Evolutionary conservation across 2,797 vertebrate genomes (phyloP), one percentile per base, ranked within the genome.

Genomic region (Melanotaenia parkinsoni): DNA sequence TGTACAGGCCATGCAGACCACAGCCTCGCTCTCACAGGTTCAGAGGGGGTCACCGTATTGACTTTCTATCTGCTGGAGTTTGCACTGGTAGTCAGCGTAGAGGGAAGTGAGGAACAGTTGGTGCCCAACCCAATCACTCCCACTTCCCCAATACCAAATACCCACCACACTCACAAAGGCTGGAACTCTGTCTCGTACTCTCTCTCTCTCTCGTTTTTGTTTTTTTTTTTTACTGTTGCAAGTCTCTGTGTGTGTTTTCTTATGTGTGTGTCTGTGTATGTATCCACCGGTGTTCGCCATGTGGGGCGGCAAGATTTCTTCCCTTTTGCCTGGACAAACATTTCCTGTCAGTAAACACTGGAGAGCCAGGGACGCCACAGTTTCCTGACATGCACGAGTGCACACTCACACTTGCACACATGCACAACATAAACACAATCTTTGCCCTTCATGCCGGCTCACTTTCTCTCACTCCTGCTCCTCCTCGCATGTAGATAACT

Each of bases 301-400:
- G 73, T 45, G 67, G 84, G 85, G 80, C 76, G 67, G 84, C 67
- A 70, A 77, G 72, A 88, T 92, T 94, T 91, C 90, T 93, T 94
- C 87, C 92, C 86, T 89, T 88, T 88, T 86, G 82, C 87, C 84
- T 87, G 92, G 92, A 94, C 93, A 95, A 93, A 94, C 90, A 93
- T 94, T 94, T 95, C 92, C 93, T 94, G 89, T 85, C 86, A 87
- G 92, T 92, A 92, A 92, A 93, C 92, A 91, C 70, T 75, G 86
- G 76, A 85, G 79, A 89, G 76, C 82, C 83, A 80, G 88, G 85
- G 85, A 90, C 89, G 88, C 84, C 88, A 72, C 83, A 77, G 84
- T 84, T 92, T 93, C 92, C 91, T 88, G 80, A 85, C 62, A 32
- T 74, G 72, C 76, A 66, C 62, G 59, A 76, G 61, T 43, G 54